Base-by-base conservation (phyloP, 2,797 vertebrate genomes). In the Okamejei kenojei region DNA sequence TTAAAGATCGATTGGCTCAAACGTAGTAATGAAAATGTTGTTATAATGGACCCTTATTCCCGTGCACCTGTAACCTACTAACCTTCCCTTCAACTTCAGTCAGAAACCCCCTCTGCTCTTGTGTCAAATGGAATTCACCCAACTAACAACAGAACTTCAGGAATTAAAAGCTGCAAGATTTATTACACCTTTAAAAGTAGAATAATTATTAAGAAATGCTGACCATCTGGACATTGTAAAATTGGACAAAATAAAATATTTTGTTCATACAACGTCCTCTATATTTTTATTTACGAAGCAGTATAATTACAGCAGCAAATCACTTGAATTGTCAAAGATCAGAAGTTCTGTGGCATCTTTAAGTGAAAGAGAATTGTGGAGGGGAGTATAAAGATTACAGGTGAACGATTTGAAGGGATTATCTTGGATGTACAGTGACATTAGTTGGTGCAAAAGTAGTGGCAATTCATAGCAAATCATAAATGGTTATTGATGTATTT, bases 141-240 rank as follows among this genome's bases (percentile, higher is more conserved):
- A 29, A 29, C 15, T 54, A n/a, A 38, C 61, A 90, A 91, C 68
- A 23, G 74, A 91, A 54, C 84, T 35, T 68, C 61, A 68, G 23
- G 68, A 54, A 54, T 92, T 73, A 76, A 92, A 92, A 92, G 68
- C 71, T 92, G 90, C 54, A 92, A 45, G 23, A 74, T 54, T 76
- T 92, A 45, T 74, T 38, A 2, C 71, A 54, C 58, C 71, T n/a
- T 74, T 73, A 38, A 76, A 11, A 54, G 4, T 7, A 2, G 5
- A 91, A 45, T 74, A n/a, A 58, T 74, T 45, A 92, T 76, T 29
- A 92, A 92, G 68, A 38, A 92, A 45, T 92, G 32, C 9, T 71
- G 68, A 73, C 35, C 8, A 7, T 91, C 68, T 45, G 38, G 7
- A 88, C 23, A 74, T 54, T 54, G 73, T 38, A 21, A 73, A 76